Base-by-base conservation (phyloP, 1,140 invertebrate species). In the Pachyrhynchus sulphureomaculatus region DNA sequence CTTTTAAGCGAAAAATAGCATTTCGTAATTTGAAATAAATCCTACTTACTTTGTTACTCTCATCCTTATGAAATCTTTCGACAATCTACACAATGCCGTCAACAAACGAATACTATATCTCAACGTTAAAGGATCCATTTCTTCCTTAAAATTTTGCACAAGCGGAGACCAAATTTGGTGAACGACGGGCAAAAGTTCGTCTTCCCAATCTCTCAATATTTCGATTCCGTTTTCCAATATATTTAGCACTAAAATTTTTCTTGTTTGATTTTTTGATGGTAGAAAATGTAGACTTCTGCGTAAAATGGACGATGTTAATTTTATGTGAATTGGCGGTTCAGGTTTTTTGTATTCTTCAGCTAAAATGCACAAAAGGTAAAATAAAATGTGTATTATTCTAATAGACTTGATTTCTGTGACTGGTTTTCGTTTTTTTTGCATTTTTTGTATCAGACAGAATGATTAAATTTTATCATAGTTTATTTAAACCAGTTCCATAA, bases 141-240 rank as follows among this genome's bases (percentile, higher is more conserved):
- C 61, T 57, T 81, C 77, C 39, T 77, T 71, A 64, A 88, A 85
- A 68, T 82, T 73, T 34, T 78, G 75, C 1, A 84, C 78, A 13
- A 90, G 71, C 39, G 87, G 86, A 49, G 81, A 79, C 87, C 87
- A 90, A 24, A 82, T 73, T 57, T 79, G 72, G 75, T 89, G 86
- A 12, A 88, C 84, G 15, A 89, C 76, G 1, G 87, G 88, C 44
- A 90, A 71, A 47, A 90, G 69, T 60, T 84, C 80, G 68, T 88
- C 77, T 66, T 86, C 83, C 66, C 77, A 82, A 4, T 79, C 64
- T 10, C 69, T 67, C 33, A 89, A 73, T 24, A 87, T 72, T 12
- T 77, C 64, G 5, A 88, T 62, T n/a, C 86, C 86, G 34, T 81
- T 76, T 24, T 77, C 76, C 55, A 89, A 67, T 18, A 84, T 82